Base-by-base conservation (phyloP, 2,113 vertebrate genomes). In the Callipepla californica region DNA sequence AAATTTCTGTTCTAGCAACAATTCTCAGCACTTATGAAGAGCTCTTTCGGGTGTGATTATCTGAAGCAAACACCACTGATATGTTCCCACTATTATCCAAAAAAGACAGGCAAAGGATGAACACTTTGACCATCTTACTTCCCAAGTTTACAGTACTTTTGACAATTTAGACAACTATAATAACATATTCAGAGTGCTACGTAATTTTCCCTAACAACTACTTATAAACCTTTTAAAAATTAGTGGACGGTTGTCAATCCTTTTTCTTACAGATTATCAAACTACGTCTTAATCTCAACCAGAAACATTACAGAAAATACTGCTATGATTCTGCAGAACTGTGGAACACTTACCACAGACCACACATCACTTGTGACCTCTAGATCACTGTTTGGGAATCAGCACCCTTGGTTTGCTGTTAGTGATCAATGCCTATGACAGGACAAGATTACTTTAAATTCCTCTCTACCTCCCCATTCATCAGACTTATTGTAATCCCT, bases 111-210 rank as follows among this genome's bases (percentile, higher is more conserved):
- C 12, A 51, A 74, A 62, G n/a, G 5, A 48, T 20, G 36, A 85
- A 20, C 26, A 21, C 48, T 74, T 81, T 40, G 48, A 53, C 42
- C 6, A 2, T 40, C 38, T 58, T 62, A 26, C 4, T 20, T 78
- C 34, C 7, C 26, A 73, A 50, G 53, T 38, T 51, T 36, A 38
- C 25, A 42, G 32, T 11, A 51, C 12, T 25, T 80, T 55, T 66
- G 50, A 40, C 62, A 82, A 67, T 67, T 79, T 11, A 61, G 36
- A 45, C 69, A 88, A 69, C 17, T 14, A 6, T 51, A 19, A 21
- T 57, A 47, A 47, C 0, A 0, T 0, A 2, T 36, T 47, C 8
- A 61, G 10, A 61, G 30, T 78, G 16, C 61, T 53, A 53, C 14
- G 14, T 53, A 53, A 28, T 53, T 28, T 28, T 28, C 25, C 26